These are phyloP conservation scores for Eurytoma californica DNA, from an alignment of 2,888 invertebrate genomes.

Conservation along the genomic window DNA sequence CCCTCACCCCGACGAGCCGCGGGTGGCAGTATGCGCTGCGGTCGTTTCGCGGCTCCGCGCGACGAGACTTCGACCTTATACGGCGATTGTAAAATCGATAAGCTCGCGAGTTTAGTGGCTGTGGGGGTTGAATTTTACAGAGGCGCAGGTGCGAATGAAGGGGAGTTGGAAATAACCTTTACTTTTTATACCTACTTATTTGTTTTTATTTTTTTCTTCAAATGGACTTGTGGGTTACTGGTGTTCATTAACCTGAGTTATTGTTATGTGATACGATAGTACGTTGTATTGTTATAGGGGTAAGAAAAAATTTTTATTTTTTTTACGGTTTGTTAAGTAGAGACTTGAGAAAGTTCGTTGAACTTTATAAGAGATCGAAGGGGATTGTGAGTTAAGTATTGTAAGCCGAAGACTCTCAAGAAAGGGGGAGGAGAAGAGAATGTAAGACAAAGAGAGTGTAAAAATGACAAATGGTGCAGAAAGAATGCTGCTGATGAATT, in stretches of 20 bases:
- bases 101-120: too few species aligned
- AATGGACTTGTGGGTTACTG: not conserved
- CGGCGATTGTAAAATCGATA: too few species aligned
- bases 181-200: not conserved
- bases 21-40: too few species aligned
- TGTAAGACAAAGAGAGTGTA: slow-evolving; percentile 31
- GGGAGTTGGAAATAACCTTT: too few species aligned
- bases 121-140: too few species aligned
- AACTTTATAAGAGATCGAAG: slow-evolving; percentile 42
- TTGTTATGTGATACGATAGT: not conserved
- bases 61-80: too few species aligned
- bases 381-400: slow-evolving; percentile 31
- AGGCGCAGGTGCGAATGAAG: too few species aligned
- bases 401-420: slow-evolving; percentile 38
- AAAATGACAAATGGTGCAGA: slow-evolving; percentile 9
- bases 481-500: not conserved
- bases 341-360: slow-evolving; percentile 43
- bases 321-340: not conserved
- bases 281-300: not conserved
- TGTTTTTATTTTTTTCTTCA: not conserved
- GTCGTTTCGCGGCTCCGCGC: too few species aligned
- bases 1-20: not conserved
- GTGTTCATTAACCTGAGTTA: not conserved
- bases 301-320: not conserved
- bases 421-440: slow-evolving; percentile 21